phyloP scores from a whole-genome alignment of 1,140 invertebrate genomes.

The Aphidius ervi region DNA sequence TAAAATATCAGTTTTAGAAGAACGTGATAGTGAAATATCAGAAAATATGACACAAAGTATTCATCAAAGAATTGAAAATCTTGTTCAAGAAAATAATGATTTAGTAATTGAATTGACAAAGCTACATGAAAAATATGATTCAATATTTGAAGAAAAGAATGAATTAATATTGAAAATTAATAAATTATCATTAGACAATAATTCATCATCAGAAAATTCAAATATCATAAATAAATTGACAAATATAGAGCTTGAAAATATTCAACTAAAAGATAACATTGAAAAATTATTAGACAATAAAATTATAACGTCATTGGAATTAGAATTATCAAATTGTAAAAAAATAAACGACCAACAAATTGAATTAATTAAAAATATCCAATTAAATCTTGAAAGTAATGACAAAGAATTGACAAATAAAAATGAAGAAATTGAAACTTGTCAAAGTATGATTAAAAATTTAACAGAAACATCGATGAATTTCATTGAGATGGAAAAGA shows the following conservation, averaged over 20 bases:
- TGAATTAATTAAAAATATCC: conserved; percentile 6
- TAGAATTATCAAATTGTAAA: conserved; percentile 19
- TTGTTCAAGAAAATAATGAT: conserved; percentile 46
- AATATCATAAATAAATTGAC: not conserved
- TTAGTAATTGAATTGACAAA: conserved; percentile 30
- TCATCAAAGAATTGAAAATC: conserved; percentile 44
- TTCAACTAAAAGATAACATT: conserved; percentile 1
- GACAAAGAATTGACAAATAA: conserved; percentile 3
- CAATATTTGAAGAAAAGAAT: not conserved
- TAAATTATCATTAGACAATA: conserved; percentile 8
- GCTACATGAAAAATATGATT: conserved; percentile 20
- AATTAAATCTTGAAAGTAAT: not conserved
- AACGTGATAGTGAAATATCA: conserved; percentile 52
- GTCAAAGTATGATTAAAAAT: conserved; percentile 44
- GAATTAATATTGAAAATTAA: conserved; percentile 16
- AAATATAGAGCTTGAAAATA: conserved; percentile 26
- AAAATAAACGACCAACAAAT: conserved; percentile 9
- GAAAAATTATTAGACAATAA: not conserved
- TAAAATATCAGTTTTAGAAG: conserved; percentile 45
- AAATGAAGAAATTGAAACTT: conserved; percentile 47
- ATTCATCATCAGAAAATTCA: conserved; percentile 38
- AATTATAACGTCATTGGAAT: conserved; percentile 28
- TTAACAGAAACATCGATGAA: conserved; percentile 22
- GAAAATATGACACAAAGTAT: conserved; percentile 35
- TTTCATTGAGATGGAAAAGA: conserved; percentile 39